These are phyloP conservation scores for Meleagris gallopavo DNA, from an alignment of 2,113 vertebrate genomes.

Conservation along the genomic window DNA sequence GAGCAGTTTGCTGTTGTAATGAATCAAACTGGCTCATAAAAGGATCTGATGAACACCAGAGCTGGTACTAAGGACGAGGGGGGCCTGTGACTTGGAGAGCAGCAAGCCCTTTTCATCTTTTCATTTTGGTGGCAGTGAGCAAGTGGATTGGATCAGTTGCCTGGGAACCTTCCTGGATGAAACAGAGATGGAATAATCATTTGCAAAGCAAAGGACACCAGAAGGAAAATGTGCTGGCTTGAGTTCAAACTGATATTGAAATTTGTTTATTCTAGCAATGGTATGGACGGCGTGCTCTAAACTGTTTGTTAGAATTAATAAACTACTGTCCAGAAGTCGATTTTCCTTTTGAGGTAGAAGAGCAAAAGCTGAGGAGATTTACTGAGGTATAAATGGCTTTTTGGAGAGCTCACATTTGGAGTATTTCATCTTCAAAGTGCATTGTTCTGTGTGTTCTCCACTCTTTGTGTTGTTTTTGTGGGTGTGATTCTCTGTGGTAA, in stretches of 20 bases:
- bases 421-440: not conserved
- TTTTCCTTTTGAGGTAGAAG: not conserved
- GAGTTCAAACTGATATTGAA: slow-evolving; percentile 48
- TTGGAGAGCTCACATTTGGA: not conserved
- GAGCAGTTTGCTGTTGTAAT: slow-evolving; percentile 70
- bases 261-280: slow-evolving; percentile 20
- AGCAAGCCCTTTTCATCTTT: slow-evolving; percentile 62
- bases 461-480: not conserved
- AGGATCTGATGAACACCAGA: slow-evolving; percentile 72
- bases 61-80: slow-evolving; percentile 42
- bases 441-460: not conserved
- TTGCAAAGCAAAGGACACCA: slow-evolving; percentile 48
- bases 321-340: not conserved
- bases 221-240: slow-evolving; percentile 43
- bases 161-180: slow-evolving; percentile 69
- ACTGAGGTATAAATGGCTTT: not conserved
- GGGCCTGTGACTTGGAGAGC: slow-evolving; percentile 47
- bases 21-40: slow-evolving; percentile 72
- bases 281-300: not conserved
- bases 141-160: slow-evolving; percentile 71
- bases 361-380: not conserved
- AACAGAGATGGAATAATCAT: slow-evolving; percentile 57
- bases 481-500: not conserved
- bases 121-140: slow-evolving; percentile 70
- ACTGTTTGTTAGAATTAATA: slow-evolving; percentile 16